Base-by-base conservation (phyloP, 2,113 vertebrate genomes). In the Anoura caudifer region DNA sequence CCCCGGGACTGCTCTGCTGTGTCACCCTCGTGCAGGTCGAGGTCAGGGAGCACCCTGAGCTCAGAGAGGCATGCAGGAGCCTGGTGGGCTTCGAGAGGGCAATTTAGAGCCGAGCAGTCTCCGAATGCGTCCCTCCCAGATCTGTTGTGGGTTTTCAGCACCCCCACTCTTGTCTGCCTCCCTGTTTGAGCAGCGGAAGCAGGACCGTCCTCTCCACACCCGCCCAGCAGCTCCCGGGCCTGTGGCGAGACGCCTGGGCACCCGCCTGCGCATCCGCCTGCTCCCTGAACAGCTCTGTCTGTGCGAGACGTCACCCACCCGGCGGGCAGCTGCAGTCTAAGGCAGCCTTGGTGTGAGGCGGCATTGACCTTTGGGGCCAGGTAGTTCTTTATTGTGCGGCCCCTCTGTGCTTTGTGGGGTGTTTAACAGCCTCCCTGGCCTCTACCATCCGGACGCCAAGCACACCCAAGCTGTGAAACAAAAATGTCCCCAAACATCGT, bases 11-110 rank as follows among this genome's bases (percentile, higher is more conserved):
- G 0, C 96, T 36, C 20, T 52, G 26, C 54, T 5, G 85, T 70
- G 95, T 96, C 8, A 45, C 87, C 1, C 95, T 87, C 0, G 0
- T 50, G 82, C 86, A 86, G 92, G 98, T 97, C 0, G 0, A 91
- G 24, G 45, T 65, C 28, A 96, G 93, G 93, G 97, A 96, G 5
- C 0, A 1, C 50, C 95, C 16, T 92, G 96, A 43, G 95, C 98
- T 92, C 80, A 9, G 0, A 97, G 96, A 0, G 91, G 91, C 75
- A 28, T 38, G 3, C 0, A 13, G 91, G 45, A 63, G 87, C n/a
- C 92, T 93, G 76, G 0, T 50, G 77, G 0, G 2, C 93, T 92
- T 98, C 90, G 0, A 77, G 96, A 38, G 98, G 97, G 61, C 84
- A 52, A 1, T 89, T 89, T 11, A 4, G 45, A 84, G 7, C 13